phyloP scores from a whole-genome alignment of 1,140 invertebrate species.

The Zophobas morio region DNA sequence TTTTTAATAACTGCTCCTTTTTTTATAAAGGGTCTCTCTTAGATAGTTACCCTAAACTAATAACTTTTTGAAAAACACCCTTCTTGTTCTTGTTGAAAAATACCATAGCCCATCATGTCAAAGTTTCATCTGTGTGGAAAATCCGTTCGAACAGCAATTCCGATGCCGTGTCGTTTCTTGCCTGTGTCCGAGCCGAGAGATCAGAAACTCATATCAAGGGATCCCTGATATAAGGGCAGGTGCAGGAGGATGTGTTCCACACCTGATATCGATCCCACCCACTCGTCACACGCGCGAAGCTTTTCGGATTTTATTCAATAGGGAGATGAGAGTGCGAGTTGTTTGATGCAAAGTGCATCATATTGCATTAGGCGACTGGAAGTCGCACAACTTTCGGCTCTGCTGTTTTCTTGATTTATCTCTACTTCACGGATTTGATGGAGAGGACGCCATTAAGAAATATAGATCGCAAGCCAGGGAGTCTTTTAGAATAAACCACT shows the following conservation, averaged over 20 bases:
- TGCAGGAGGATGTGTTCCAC: slow-evolving; percentile 27
- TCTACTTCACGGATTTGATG: too few relatives aligned
- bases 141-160: slow-evolving; percentile 41
- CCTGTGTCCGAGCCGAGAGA: slow-evolving; percentile 38
- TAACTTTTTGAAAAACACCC: too few relatives aligned
- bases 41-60: neutral
- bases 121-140: slow-evolving; percentile 35
- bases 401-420: neutral
- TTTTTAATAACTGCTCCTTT: too few relatives aligned
- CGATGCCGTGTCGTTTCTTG: slow-evolving; percentile 39
- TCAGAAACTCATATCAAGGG: slow-evolving; percentile 38
- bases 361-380: slow-evolving; percentile 7
- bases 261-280: slow-evolving; percentile 38
- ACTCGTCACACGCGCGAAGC: slow-evolving; percentile 32
- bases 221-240: slow-evolving; percentile 28
- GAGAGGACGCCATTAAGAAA: too few relatives aligned
- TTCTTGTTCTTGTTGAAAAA: neutral
- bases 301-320: slow-evolving; percentile 11
- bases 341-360: slow-evolving; percentile 16
- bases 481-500: too few relatives aligned
- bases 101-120: slow-evolving; percentile 27
- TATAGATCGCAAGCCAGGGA: too few relatives aligned
- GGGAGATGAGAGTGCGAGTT: neutral
- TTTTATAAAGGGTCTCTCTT: too few relatives aligned
- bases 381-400: neutral